Evolutionary conservation across 2,797 vertebrate species (phyloP).

Genomic region (Sphaeramia orbicularis): DNA sequence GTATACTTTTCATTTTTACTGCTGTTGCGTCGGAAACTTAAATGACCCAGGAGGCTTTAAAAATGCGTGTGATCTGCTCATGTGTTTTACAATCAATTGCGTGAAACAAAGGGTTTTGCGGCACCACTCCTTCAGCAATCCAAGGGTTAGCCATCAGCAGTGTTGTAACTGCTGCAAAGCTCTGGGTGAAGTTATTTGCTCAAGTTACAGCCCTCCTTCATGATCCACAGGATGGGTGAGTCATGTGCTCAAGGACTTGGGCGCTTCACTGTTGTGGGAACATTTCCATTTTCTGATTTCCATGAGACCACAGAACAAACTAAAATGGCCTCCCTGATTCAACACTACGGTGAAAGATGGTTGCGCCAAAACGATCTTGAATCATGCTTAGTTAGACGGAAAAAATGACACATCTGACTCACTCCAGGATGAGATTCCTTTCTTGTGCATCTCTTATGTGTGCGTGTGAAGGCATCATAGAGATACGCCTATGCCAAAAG

Average conservation of each 20-base stretch:
- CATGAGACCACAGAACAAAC: constrained; percentile 78
- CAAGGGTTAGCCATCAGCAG: constrained; percentile 61
- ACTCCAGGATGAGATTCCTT: constrained; percentile 39
- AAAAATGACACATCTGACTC: constrained; percentile 72
- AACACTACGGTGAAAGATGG: constrained; percentile 57
- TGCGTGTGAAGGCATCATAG: constrained; percentile 17
- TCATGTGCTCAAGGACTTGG: constrained; percentile 80
- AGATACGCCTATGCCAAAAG: constrained; percentile 12
- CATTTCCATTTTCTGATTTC: constrained; percentile 85
- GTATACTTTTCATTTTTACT: constrained; percentile 11
- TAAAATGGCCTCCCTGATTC: constrained; percentile 82
- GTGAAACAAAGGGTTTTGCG: constrained; percentile 26
- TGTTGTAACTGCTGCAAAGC: constrained; percentile 55
- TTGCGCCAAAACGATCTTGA: constrained; percentile 57
- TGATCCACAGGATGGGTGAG: constrained; percentile 83
- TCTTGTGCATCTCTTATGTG: constrained; percentile 43
- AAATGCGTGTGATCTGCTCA: neutral
- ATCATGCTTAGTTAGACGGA: constrained; percentile 64
- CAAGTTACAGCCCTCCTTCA: constrained; percentile 76
- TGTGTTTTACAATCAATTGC: constrained; percentile 18
- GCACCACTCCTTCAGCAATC: constrained; percentile 50
- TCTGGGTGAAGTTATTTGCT: constrained; percentile 72
- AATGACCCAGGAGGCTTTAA: neutral
- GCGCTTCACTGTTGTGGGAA: constrained; percentile 76
- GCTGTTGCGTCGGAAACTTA: neutral